phyloP scores from a whole-genome alignment of 2,113 vertebrate species.

The Sciurus niger region DNA sequence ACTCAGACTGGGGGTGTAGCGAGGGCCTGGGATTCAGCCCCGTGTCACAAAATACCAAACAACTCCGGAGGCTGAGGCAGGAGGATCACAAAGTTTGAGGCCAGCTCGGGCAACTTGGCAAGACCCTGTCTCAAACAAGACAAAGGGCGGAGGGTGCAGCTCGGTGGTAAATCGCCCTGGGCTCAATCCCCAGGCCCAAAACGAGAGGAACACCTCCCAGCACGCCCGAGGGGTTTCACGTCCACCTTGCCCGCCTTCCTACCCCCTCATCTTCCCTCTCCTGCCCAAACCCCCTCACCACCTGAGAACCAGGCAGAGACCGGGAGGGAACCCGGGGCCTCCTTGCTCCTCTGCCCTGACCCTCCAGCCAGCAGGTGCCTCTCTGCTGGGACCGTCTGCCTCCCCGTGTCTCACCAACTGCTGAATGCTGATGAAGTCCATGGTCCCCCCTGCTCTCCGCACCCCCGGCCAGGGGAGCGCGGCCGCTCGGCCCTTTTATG shows the following conservation, averaged over 20 bases:
- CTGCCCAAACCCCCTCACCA: background rate
- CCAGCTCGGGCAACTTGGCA: background rate
- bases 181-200: background rate
- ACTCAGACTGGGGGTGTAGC: background rate
- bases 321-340: too few relatives aligned
- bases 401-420: conserved; percentile 78
- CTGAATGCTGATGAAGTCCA: conserved; percentile 84
- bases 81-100: background rate
- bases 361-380: background rate
- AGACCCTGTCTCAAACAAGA: background rate
- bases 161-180: background rate
- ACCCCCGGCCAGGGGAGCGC: background rate
- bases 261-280: background rate
- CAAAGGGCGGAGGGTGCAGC: background rate
- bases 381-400: background rate
- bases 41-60: too few relatives aligned
- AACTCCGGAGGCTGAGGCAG: background rate
- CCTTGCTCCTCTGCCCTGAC: background rate
- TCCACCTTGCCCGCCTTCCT: background rate
- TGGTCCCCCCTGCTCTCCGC: conserved; percentile 74
- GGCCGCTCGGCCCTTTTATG: conserved; percentile 67
- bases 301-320: background rate
- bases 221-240: background rate
- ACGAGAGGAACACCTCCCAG: background rate
- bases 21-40: too few relatives aligned